Conservation (phyloP, 2,113 vertebrate genomes). For the Saguinus midas region DNA sequence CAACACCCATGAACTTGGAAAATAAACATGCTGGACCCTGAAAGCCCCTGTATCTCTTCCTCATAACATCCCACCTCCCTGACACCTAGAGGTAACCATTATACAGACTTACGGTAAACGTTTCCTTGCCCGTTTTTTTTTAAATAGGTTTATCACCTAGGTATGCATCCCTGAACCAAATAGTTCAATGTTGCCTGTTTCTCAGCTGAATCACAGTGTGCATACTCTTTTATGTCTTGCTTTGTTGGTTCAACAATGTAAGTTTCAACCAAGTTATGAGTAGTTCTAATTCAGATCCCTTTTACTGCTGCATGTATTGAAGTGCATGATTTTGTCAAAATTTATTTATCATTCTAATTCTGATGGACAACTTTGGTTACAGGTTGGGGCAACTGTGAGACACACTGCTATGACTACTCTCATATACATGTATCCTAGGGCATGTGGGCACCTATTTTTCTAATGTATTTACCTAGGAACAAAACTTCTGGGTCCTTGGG, state of each 20-base stretch:
- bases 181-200: not conserved
- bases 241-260: not conserved
- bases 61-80: not conserved
- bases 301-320: not conserved
- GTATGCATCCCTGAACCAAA: not conserved
- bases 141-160: not conserved
- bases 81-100: not conserved
- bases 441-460: not conserved
- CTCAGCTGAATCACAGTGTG: not conserved
- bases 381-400: not conserved
- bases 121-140: not conserved
- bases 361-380: not conserved
- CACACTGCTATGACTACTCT: not conserved
- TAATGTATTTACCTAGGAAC: not conserved
- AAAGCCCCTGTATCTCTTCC: not conserved
- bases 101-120: fast-evolving
- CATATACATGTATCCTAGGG: not conserved
- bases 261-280: not conserved
- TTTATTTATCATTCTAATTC: not conserved
- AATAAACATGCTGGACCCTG: fast-evolving
- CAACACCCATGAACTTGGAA: fast-evolving
- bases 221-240: not conserved
- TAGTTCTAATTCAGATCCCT: not conserved
- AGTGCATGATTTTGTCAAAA: not conserved
- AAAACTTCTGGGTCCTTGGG: not conserved